Base-by-base conservation (phyloP, 23 tunicate genomes). In the Trididemnum miniatum region DNA sequence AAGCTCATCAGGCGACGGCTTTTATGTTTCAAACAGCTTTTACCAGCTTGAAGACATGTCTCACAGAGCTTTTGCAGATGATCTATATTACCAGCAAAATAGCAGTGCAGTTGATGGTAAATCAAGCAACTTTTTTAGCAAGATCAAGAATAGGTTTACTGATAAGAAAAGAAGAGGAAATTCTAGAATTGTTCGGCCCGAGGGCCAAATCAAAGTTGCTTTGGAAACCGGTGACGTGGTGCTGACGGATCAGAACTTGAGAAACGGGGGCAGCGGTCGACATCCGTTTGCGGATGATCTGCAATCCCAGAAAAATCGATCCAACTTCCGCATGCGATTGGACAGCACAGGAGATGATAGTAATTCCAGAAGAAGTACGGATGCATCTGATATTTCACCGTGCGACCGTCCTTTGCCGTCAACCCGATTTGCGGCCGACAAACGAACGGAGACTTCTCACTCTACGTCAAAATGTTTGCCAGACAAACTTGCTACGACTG, bases 301-400 rank as follows among this genome's bases (percentile, higher is more conserved):
- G n/a, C n/a, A n/a, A n/a, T n/a, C n/a, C n/a, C n/a, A n/a, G n/a
- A n/a, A n/a, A n/a, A n/a, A n/a, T n/a, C n/a, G n/a, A n/a, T n/a
- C n/a, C n/a, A n/a, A n/a, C n/a, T n/a, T n/a, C n/a, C n/a, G n/a
- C n/a, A n/a, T 67, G 49, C 28, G 59, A 0, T 35, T 82, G 30
- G 69, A 71, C 79, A 82, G 86, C 77, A 71, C 76, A 1, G 86
- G 86, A 4, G 79, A 82, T 72, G 69, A 39, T 34, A 9, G 57
- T 73, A 76, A 80, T 27, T 80, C 84, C 2, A 9, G 50, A 28
- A 59, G 84, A 7, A 80, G 84, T 35, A 80, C 84, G 23, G 84
- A 65, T 37, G 84, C 71, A 9, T 71, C 86, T 1, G 86, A 82
- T 31, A 52, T 52, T 37, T 23, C 82, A 3, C 23, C 18, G 22